A percentile compares a stretch with the other conserved stretches of the same genome.
Conservation (phyloP, 1,140 invertebrate genomes). For the Bombus huntii region DNA sequence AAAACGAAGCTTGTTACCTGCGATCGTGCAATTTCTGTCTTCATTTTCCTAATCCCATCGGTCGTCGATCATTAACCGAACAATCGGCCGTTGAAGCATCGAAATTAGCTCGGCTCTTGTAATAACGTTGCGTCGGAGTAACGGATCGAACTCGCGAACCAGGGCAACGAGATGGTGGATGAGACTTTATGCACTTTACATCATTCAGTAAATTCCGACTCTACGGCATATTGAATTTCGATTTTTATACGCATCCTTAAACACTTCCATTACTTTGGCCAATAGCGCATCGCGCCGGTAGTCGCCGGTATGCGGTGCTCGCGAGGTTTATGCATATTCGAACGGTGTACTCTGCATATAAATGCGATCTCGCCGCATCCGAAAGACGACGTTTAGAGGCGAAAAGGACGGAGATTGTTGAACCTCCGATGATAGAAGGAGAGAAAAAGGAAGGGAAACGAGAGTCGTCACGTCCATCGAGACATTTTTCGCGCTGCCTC, state of each 20-base stretch:
- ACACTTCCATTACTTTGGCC: conserved; percentile 61
- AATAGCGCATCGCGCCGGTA: conserved; percentile 60
- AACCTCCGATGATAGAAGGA: not conserved
- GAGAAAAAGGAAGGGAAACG: not conserved
- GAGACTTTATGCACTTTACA: conserved; percentile 32
- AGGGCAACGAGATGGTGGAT: not conserved
- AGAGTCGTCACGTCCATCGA: conserved; percentile 60
- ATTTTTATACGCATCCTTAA: conserved; percentile 61
- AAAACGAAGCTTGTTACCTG: not conserved
- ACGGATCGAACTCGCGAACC: not conserved
- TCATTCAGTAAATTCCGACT: conserved; percentile 41
- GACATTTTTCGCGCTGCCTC: conserved; percentile 60
- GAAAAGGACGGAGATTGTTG: not conserved
- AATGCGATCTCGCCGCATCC: conserved; percentile 58
- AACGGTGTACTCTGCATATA: conserved; percentile 69
- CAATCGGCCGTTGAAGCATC: not conserved
- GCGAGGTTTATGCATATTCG: conserved; percentile 69
- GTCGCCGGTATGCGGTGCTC: conserved; percentile 56
- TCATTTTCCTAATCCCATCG: not conserved
- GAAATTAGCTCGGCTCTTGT: not conserved
- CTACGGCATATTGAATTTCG: conserved; percentile 60
- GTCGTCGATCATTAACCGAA: conserved; percentile 3
- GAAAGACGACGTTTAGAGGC: conserved; percentile 58
- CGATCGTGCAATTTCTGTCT: not conserved
- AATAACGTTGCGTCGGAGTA: not conserved